A percentile compares a stretch with the other conserved stretches of the same genome.
Evolutionary conservation across 1,140 invertebrate species (phyloP).

Genomic region (Bombus difficillimus): DNA sequence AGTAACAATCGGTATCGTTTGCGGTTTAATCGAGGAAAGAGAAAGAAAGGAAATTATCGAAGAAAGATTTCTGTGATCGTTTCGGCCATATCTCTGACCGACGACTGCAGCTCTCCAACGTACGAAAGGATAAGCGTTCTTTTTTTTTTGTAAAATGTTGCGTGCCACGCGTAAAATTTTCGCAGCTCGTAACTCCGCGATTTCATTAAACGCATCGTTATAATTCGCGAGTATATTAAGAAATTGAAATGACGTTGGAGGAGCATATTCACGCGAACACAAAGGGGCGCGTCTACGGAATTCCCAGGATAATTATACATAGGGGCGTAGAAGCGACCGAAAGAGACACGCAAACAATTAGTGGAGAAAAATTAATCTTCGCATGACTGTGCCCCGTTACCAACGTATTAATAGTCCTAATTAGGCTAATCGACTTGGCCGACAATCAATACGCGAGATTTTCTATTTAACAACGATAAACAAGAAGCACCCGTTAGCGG

Average conservation of each 20-base stretch:
- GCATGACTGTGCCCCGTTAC: neutral
- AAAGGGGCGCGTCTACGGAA: neutral
- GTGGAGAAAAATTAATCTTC: conserved; percentile 27
- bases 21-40: no score
- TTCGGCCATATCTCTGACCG: neutral
- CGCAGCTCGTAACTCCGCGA: neutral
- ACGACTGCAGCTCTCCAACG: neutral
- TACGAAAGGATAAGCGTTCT: neutral
- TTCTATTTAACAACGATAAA: conserved; percentile 38
- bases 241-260: no score
- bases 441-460: conserved; percentile 28
- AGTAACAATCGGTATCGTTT: neutral
- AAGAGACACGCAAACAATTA: conserved; percentile 38
- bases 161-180: neutral
- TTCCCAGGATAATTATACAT: conserved; percentile 1
- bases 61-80: neutral
- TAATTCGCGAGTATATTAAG: neutral
- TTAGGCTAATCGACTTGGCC: conserved; percentile 19
- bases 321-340: neutral
- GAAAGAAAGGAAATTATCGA: neutral
- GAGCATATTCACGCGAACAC: neutral
- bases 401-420: conserved; percentile 44
- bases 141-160: neutral
- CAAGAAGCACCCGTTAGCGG: neutral
- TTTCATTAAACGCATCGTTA: neutral